These are phyloP conservation scores for Pseudomyrmex flavicornis DNA, from an alignment of 1,140 invertebrate genomes.

Conservation along the genomic window DNA sequence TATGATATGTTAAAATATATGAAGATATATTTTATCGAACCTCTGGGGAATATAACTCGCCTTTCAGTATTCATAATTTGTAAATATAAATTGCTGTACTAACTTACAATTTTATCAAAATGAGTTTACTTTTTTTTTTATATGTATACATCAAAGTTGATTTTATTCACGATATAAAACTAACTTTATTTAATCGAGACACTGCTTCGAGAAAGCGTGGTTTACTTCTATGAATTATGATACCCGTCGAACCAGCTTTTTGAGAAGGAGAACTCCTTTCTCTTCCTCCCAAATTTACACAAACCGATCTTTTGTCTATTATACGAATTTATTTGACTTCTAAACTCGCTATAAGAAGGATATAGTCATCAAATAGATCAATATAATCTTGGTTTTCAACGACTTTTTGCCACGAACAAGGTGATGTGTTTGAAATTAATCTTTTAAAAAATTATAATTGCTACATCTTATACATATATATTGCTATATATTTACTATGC, in stretches of 20 bases:
- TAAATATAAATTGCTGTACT: no score
- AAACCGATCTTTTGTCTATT: background rate
- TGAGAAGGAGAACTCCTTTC: slow-evolving; percentile 7
- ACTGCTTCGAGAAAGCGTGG: background rate
- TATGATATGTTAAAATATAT: slow-evolving; percentile 77
- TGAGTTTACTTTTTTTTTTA: background rate
- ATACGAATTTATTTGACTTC: background rate
- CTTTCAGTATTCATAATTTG: no score
- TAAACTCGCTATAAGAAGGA: slow-evolving; percentile 40
- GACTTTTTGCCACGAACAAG: background rate
- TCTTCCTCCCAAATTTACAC: background rate
- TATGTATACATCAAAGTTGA: background rate
- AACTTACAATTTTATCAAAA: no score
- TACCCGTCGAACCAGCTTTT: slow-evolving; percentile 28
- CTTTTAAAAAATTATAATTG: background rate
- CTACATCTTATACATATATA: no score
- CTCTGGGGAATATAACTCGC: no score
- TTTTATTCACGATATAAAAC: background rate
- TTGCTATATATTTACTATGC: no score
- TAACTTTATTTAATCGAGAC: background rate
- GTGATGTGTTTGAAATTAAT: background rate
- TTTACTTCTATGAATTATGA: slow-evolving; percentile 15
- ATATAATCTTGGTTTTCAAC: background rate
- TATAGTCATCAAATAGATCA: background rate
- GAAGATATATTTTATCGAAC: background rate